phyloP scores from a whole-genome alignment of 2,888 invertebrate species.

The Meiosimyza decipiens region DNA sequence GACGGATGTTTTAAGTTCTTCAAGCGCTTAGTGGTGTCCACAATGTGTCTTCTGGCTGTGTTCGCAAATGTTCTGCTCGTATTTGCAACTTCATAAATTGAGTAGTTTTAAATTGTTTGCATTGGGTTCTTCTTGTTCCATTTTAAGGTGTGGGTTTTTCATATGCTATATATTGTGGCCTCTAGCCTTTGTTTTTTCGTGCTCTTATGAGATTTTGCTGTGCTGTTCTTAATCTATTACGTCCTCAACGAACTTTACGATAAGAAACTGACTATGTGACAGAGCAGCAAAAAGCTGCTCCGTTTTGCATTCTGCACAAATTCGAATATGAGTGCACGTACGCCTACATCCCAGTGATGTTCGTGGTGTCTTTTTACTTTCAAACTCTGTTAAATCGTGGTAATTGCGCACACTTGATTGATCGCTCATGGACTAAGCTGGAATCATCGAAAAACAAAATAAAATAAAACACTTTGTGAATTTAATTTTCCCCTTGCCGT shows the following conservation, averaged over 20 bases:
- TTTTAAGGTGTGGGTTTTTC: slow-evolving; percentile 43
- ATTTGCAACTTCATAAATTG: slow-evolving; percentile 49
- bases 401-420: slow-evolving; percentile 53
- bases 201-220: neutral
- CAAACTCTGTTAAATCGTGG: slow-evolving; percentile 47
- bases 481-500: neutral
- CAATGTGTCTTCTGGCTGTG: neutral
- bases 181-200: slow-evolving; percentile 32
- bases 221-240: slow-evolving; percentile 33
- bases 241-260: slow-evolving; percentile 43
- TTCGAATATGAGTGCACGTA: neutral
- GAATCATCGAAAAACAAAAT: slow-evolving; percentile 15
- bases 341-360: slow-evolving; percentile 46
- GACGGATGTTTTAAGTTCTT: slow-evolving; percentile 42
- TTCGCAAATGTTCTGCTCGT: slow-evolving; percentile 43
- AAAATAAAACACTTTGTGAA: neutral
- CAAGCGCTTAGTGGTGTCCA: neutral
- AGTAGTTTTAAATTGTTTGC: slow-evolving; percentile 46
- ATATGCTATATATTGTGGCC: too few species aligned
- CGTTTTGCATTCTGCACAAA: neutral
- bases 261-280: slow-evolving; percentile 30
- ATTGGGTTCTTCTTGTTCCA: slow-evolving; percentile 13
- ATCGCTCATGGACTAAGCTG: slow-evolving; percentile 35
- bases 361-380: slow-evolving; percentile 17
- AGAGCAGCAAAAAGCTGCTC: neutral